Percentiles rank a stretch among this genome's conserved stretches.
Evolutionary conservation across 1,140 invertebrate species (phyloP).

Genomic region (Papilio glaucus): DNA sequence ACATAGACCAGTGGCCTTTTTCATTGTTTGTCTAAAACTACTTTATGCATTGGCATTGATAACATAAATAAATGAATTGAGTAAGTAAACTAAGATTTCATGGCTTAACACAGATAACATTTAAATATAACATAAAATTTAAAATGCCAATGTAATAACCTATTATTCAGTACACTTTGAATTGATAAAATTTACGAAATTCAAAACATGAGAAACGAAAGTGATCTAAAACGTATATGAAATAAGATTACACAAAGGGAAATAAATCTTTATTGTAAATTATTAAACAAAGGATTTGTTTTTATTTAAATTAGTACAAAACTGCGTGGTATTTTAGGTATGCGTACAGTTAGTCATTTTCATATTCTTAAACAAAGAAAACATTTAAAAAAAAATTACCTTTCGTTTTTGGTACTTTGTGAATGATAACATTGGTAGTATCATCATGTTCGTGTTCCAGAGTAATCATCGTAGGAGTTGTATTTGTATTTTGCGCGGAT

Average conservation of each 20-base stretch:
- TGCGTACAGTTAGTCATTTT: slow-evolving; percentile 8
- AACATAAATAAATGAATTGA: no score
- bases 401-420: slow-evolving; percentile 78
- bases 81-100: no score
- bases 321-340: slow-evolving; percentile 6
- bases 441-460: slow-evolving; percentile 76
- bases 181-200: no score
- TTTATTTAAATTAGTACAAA: not conserved
- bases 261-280: not conserved
- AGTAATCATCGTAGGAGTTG: slow-evolving; percentile 66
- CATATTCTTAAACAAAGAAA: slow-evolving; percentile 46
- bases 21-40: no score
- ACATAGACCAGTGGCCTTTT: no score
- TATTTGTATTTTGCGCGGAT: slow-evolving; percentile 56
- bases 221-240: no score
- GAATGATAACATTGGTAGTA: slow-evolving; percentile 73
- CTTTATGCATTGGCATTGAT: no score
- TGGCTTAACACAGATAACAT: no score
- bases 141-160: no score
- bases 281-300: slow-evolving; percentile 32
- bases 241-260: not conserved
- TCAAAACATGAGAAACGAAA: no score
- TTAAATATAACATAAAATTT: no score
- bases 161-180: no score
- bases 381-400: slow-evolving; percentile 48